Evolutionary conservation across 2,888 invertebrate species (phyloP), one percentile per base, ranked within the genome.

Genomic region (Tipula lateralis): DNA sequence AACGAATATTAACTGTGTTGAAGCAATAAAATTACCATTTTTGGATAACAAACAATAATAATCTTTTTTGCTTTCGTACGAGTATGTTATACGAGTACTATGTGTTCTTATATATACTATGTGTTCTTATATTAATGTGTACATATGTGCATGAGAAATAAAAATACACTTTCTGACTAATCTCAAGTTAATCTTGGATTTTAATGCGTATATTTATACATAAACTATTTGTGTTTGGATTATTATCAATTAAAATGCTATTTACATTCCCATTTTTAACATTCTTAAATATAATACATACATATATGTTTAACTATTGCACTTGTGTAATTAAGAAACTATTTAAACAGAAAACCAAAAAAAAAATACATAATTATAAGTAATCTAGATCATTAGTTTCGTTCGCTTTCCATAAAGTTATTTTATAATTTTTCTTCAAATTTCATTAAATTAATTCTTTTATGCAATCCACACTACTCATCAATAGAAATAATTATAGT

Each of bases 1-100:
- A 66, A 66, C 24, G 24, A 66, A 66, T 66, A 24, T 66, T 66
- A 24, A 66, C 66, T 66, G 66, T 66, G 66, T 9, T 66, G 66
- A 24, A 12, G 24, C 66, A 66, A 66, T 66, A 66, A 66, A 66
- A 66, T 66, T 66, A 66, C 66, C 66, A 66, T 66, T 66, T 66
- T 66, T 66, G 66, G 66, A 66, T 66, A 19, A 66, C 66, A 66
- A 66, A 66, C 66, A 66, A 66, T 66, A 66, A 66, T 66, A 66
- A 66, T 24, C n/a, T 13, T 44, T n/a, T 44, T 44, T 66, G 19
- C 24, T 66, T 66, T 24, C n/a, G n/a, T n/a, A n/a, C n/a, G n/a
- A n/a, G 19, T 24, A 66, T 19, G 2, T 7, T 36, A 36, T 36
- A 2, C 36, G 32, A 32, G 32, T 32, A 32, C 3, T 12, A 36